Conservation (phyloP, 2,888 invertebrate species). For the Mactromeris polynyma region DNA sequence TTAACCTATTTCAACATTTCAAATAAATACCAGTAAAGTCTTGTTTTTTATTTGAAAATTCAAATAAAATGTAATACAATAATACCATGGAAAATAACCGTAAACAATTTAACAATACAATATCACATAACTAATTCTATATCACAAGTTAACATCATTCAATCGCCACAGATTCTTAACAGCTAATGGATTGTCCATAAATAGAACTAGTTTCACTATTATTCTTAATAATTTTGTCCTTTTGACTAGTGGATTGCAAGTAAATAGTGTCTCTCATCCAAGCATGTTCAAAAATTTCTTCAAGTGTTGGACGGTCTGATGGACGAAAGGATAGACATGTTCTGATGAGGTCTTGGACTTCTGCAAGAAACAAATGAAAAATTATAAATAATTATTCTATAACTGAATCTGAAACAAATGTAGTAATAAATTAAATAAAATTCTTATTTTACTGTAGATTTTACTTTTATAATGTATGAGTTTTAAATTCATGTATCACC, state of each 20-base stretch:
- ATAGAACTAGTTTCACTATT: conserved; percentile 70
- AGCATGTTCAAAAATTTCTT: conserved; percentile 89
- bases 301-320: too few species aligned
- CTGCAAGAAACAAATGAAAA: too few species aligned
- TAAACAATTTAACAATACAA: too few species aligned
- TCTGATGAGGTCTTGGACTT: too few species aligned
- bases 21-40: conserved; percentile 55
- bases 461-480: background rate
- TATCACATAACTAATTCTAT: too few species aligned
- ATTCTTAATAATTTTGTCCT: conserved; percentile 70
- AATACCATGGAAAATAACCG: too few species aligned
- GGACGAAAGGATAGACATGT: conserved; percentile 88
- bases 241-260: conserved; percentile 69
- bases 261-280: conserved; percentile 87
- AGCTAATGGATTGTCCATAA: conserved; percentile 79
- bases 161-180: conserved; percentile 78
- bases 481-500: background rate
- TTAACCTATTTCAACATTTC: conserved; percentile 38
- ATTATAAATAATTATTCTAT: conserved; percentile 37
- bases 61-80: conserved; percentile 3
- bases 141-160: conserved; percentile 61
- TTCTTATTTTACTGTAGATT: background rate
- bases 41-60: conserved; percentile 24
- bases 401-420: background rate
- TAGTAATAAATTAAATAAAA: background rate